Percentiles rank a stretch among this genome's conserved stretches.
Evolutionary conservation across 2,113 vertebrate genomes (phyloP).

Genomic region (Plestiodon gilberti): DNA sequence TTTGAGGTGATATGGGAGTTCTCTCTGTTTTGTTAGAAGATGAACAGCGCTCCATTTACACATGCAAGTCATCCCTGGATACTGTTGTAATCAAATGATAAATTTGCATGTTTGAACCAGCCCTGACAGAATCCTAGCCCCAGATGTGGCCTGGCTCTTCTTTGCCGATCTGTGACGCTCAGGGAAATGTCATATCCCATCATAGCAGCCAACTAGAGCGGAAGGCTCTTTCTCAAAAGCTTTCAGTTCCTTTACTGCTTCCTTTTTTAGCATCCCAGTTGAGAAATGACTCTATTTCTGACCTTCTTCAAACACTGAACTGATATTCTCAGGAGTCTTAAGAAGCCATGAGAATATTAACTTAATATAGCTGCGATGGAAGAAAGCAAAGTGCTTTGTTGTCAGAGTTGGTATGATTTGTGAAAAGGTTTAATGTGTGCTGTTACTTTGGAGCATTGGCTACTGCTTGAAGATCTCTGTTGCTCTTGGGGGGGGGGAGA

Average conservation of each 20-base stretch:
- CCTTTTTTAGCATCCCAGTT: conserved; percentile 49
- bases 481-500: background rate
- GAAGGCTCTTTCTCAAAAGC: conserved; percentile 44
- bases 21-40: background rate
- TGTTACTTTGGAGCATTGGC: background rate
- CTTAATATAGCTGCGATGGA: conserved; percentile 14
- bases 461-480: conserved; percentile 9
- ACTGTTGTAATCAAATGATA: background rate
- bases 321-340: conserved; percentile 37
- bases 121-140: background rate
- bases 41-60: background rate
- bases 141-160: conserved; percentile 17
- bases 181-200: background rate
- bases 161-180: conserved; percentile 43
- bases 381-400: background rate
- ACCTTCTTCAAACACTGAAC: conserved; percentile 56
- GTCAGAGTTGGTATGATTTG: conserved; percentile 27
- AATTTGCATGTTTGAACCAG: background rate
- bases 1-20: background rate
- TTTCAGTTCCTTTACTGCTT: conserved; percentile 46
- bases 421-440: background rate
- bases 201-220: conserved; percentile 26
- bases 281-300: conserved; percentile 49
- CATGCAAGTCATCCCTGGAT: background rate
- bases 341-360: conserved; percentile 24